Percentiles rank a stretch among this genome's conserved stretches.
Evolutionary conservation across 1,140 invertebrate species (phyloP).

Genomic region (Littorina saxatilis): DNA sequence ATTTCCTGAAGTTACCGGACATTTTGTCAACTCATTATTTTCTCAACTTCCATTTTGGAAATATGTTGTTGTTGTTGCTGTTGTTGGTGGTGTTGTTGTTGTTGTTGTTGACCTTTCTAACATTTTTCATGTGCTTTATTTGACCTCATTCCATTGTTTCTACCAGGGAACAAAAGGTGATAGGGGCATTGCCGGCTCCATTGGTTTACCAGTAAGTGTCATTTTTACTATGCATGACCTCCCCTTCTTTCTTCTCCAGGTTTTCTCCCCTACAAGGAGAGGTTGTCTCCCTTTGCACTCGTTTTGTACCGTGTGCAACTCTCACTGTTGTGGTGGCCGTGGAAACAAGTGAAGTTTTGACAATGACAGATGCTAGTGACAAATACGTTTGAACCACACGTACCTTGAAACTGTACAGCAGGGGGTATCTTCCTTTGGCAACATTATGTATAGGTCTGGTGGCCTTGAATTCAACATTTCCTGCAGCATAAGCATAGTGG

Average conservation of each 20-base stretch:
- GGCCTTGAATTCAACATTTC: no score
- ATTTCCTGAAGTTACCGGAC: no score
- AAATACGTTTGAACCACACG: not conserved
- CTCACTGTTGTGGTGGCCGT: slow-evolving; percentile 19
- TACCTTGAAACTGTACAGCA: slow-evolving; percentile 4
- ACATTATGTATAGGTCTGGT: no score
- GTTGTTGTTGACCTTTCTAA: no score
- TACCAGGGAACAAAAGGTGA: slow-evolving; percentile 90
- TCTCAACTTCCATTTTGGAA: no score
- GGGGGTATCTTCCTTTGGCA: no score
- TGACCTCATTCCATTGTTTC: slow-evolving; percentile 24
- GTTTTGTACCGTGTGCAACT: not conserved
- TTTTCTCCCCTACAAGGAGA: slow-evolving; percentile 19
- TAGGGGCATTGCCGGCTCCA: slow-evolving; percentile 93
- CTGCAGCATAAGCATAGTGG: no score
- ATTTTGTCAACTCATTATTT: no score
- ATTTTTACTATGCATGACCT: slow-evolving; percentile 28
- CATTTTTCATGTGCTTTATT: not conserved
- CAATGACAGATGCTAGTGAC: not conserved
- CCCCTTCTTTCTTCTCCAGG: slow-evolving; percentile 6
- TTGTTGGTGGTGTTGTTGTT: not conserved
- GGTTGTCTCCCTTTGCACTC: slow-evolving; percentile 1
- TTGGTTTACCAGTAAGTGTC: slow-evolving; percentile 92
- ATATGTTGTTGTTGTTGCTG: no score
- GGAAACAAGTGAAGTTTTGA: slow-evolving; percentile 5